Base-by-base conservation (phyloP, 2,113 vertebrate genomes). In the Machaerirhynchus nigripectus region DNA sequence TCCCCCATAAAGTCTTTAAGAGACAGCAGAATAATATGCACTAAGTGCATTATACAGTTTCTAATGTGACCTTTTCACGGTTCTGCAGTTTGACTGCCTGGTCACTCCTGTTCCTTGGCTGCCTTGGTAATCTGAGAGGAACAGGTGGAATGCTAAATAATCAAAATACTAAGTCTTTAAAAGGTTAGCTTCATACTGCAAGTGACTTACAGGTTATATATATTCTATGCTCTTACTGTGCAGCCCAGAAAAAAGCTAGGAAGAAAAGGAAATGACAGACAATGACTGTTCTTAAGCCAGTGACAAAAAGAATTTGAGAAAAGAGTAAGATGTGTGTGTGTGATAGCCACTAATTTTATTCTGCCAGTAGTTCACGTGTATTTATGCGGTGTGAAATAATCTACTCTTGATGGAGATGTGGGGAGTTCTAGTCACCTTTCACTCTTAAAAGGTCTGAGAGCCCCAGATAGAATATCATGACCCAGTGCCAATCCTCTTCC, bases 1-100 rank as follows among this genome's bases (percentile, higher is more conserved):
- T 95, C 84, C 73, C 23, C 65, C 70, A 46, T 80, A 91, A 97
- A 94, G 85, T 84, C 93, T 90, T 93, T 76, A 95, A 65, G 94
- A 96, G 95, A 89, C 90, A 93, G 84, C 30, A 82, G 89, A 89
- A 88, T 91, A 96, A 96, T 89, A 89, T 21, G 59, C 82, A 93
- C 87, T 96, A 95, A 94, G 92, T 80, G 75, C 73, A 87, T 94
- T 80, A 87, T 90, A 57, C 87, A 87, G 95, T 94, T 93, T 84
- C 56, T 95, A 96, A 94, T 79, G 76, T 88, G 96, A 97, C 93
- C 96, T 96, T 96, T 97, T 95, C 93, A 77, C 15, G 14, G 68
- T 67, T 92, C 78, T 91, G 12, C 78, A 88, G 55, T 96, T 94
- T 94, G 91, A 84, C 69, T 95, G 81, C 56, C 84, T 87, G 93